phyloP scores from a whole-genome alignment of 2,797 vertebrate species.

The Coilia nasus region DNA sequence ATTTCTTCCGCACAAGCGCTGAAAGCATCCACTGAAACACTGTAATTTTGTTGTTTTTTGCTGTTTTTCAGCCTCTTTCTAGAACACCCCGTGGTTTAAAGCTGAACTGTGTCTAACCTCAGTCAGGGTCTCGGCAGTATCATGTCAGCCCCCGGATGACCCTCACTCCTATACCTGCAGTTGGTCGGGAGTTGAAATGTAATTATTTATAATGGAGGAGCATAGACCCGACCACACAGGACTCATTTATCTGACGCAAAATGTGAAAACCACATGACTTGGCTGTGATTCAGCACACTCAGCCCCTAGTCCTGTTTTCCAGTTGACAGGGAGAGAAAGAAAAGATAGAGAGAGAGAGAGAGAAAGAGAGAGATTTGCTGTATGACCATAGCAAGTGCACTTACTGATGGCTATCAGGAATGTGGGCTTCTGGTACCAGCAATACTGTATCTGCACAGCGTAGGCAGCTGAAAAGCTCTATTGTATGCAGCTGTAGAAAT shows the following conservation, averaged over 20 bases:
- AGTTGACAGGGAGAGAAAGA: slow-evolving; percentile 43
- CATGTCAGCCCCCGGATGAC: slow-evolving; percentile 63
- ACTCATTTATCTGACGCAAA: slow-evolving; percentile 63
- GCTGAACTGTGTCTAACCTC: slow-evolving; percentile 56
- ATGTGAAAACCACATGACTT: slow-evolving; percentile 66
- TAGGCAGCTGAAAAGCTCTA: not conserved
- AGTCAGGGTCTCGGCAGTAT: slow-evolving; percentile 52
- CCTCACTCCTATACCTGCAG: slow-evolving; percentile 64
- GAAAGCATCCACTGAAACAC: not conserved
- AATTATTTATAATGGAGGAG: slow-evolving; percentile 60
- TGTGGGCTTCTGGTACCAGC: not conserved
- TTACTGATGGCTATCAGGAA: slow-evolving; percentile 50
- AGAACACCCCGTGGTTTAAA: not conserved
- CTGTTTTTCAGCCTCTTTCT: not conserved
- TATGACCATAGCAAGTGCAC: slow-evolving; percentile 49
- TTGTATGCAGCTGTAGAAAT: not conserved
- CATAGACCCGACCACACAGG: slow-evolving; percentile 67
- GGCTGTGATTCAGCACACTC: slow-evolving; percentile 55
- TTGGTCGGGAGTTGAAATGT: slow-evolving; percentile 53
- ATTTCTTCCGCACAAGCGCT: not conserved
- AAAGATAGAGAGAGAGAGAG: slow-evolving; percentile 49
- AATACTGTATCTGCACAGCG: not conserved
- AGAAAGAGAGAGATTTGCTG: slow-evolving; percentile 50
- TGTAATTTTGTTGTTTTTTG: slow-evolving; percentile 1
- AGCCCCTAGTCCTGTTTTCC: slow-evolving; percentile 36